Conservation (phyloP, 2,113 vertebrate genomes). For the Cheilinus undulatus region DNA sequence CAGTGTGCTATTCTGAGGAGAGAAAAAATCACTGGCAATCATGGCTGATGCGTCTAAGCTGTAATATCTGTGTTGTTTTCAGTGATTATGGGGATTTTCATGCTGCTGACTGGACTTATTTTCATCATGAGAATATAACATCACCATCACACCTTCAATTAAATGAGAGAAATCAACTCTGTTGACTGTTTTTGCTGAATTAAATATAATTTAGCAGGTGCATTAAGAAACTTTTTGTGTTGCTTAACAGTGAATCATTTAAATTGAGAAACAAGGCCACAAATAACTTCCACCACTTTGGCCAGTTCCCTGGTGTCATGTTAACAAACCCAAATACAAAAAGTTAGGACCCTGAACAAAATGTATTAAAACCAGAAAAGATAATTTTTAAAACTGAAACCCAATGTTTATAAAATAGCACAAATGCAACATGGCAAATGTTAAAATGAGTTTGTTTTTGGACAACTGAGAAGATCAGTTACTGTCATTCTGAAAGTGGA, state of each 20-base stretch:
- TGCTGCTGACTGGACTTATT: conserved; percentile 48
- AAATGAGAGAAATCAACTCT: conserved; percentile 26
- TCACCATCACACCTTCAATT: conserved; percentile 58
- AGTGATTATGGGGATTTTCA: conserved; percentile 60
- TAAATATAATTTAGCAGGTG: conserved; percentile 43
- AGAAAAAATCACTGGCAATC: background rate
- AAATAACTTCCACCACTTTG: conserved; percentile 10
- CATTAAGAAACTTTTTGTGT: background rate
- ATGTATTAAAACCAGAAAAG: no score
- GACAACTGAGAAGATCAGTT: no score
- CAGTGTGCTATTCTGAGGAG: background rate
- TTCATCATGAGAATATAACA: conserved; percentile 30
- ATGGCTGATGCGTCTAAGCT: conserved; percentile 25
- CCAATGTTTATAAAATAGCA: no score
- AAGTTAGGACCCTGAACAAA: no score
- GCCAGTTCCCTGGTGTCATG: background rate
- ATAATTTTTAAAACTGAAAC: no score
- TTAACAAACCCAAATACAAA: background rate
- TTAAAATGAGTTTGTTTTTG: no score
- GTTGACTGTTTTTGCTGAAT: conserved; percentile 9
- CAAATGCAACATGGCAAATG: no score
- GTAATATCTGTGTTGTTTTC: conserved; percentile 51
- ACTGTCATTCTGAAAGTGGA: no score
- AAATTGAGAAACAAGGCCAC: conserved; percentile 6
- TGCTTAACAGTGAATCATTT: conserved; percentile 3